Percentiles rank a stretch among this genome's conserved stretches.
phyloP scores from a whole-genome alignment of 2,888 invertebrate species.

The Pasiphila rectangulata region DNA sequence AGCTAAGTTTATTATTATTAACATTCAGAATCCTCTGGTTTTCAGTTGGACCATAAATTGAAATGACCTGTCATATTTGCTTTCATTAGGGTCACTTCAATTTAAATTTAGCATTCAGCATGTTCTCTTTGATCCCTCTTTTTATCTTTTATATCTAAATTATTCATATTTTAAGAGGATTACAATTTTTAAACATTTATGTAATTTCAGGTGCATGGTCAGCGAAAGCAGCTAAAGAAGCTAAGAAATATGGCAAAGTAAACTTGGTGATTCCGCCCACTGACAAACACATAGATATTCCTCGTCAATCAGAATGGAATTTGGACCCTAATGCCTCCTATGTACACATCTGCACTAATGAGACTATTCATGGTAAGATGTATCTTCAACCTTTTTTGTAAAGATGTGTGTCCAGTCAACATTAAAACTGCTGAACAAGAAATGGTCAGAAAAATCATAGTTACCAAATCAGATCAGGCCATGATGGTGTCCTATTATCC shows the following conservation, averaged over 20 bases:
- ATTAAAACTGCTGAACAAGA: too few species aligned
- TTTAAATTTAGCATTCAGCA: neutral
- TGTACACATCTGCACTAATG: constrained; percentile 98
- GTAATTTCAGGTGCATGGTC: constrained; percentile 91
- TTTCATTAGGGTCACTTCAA: constrained; percentile 1
- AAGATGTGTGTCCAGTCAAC: too few species aligned
- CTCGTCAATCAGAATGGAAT: constrained; percentile 89
- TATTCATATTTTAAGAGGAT: too few species aligned
- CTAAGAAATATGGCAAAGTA: constrained; percentile 94
- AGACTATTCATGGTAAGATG: constrained; percentile 94
- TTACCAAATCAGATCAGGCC: too few species aligned
- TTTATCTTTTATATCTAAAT: too few species aligned
- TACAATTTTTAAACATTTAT: too few species aligned
- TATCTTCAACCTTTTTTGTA: too few species aligned
- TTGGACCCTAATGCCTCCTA: constrained; percentile 95
- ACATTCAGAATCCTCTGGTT: too few species aligned
- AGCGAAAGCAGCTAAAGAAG: constrained; percentile 96
- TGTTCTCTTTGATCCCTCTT: too few species aligned
- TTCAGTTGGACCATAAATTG: neutral
- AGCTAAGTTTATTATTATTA: too few species aligned
- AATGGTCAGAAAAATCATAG: too few species aligned
- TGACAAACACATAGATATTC: constrained; percentile 86
- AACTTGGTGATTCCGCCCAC: constrained; percentile 90
- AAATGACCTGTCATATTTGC: neutral
- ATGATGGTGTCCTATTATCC: too few species aligned